Evolutionary conservation across 1,140 invertebrate species (phyloP).

Genomic region (Cheumatopsyche charites): DNA sequence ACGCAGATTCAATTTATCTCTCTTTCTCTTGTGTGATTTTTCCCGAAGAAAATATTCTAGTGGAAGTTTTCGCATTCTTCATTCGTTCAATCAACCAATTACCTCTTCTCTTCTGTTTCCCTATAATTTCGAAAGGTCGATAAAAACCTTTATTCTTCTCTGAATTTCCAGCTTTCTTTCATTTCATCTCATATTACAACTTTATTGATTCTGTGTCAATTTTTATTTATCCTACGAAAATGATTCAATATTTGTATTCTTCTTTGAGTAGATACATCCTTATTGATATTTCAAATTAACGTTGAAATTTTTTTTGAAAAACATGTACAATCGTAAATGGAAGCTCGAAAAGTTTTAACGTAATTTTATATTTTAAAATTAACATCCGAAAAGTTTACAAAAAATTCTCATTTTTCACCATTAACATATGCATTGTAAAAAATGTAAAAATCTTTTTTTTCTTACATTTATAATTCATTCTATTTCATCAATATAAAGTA

Average conservation of each 20-base stretch:
- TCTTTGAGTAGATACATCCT: no score
- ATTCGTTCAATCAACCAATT: slow-evolving; percentile 48
- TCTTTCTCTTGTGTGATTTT: not conserved
- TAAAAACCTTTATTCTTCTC: slow-evolving; percentile 30
- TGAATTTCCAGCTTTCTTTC: not conserved
- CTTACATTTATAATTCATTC: no score
- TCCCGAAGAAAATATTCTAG: slow-evolving; percentile 32
- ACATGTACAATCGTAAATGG: not conserved
- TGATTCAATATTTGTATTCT: no score
- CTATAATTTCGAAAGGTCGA: slow-evolving; percentile 42
- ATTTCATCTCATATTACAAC: not conserved
- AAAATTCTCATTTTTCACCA: slow-evolving; percentile 27
- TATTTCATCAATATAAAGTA: no score
- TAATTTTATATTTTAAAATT: slow-evolving; percentile 25
- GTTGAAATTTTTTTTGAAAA: no score
- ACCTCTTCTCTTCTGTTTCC: slow-evolving; percentile 44
- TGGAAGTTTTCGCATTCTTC: not conserved
- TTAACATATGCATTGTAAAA: not conserved
- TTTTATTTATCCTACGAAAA: slow-evolving; percentile 29
- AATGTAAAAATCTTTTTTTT: not conserved
- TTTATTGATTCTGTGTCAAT: slow-evolving; percentile 41
- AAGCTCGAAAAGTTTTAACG: slow-evolving; percentile 16
- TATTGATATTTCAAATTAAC: no score
- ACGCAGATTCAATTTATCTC: slow-evolving; percentile 6
- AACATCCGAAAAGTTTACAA: not conserved